Percentiles rank a stretch among this genome's conserved stretches.
Conservation (phyloP, 2,888 invertebrate species). For the Leptopterna dolabrata region DNA sequence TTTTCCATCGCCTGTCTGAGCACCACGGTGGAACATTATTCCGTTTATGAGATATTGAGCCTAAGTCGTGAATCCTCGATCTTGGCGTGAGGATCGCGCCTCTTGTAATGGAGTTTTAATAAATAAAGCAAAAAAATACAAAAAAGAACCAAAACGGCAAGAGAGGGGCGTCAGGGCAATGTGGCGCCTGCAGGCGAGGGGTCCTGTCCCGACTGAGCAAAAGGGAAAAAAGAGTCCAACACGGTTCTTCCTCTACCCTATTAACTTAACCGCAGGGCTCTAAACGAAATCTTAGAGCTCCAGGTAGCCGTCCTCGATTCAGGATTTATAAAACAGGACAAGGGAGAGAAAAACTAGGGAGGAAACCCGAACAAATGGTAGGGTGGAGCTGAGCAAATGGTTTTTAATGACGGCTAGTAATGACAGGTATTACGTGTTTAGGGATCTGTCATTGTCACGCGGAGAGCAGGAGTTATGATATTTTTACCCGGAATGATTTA, state of each 20-base stretch:
- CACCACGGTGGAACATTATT: neutral
- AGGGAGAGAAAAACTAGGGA: neutral
- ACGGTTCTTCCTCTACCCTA: conserved; percentile 31
- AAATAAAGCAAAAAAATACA: conserved; percentile 53
- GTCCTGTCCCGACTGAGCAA: conserved; percentile 17
- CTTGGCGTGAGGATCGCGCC: conserved; percentile 55
- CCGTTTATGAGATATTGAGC: conserved; percentile 43
- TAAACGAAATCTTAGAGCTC: conserved; percentile 42
- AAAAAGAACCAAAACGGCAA: neutral
- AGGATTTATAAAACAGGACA: neutral
- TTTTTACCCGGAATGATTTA: conserved; percentile 27
- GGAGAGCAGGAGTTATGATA: neutral
- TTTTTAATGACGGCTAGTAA: conserved; percentile 21
- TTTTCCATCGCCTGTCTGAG: neutral
- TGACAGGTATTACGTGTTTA: conserved; percentile 20
- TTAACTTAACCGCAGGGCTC: conserved; percentile 53
- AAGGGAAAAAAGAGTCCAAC: conserved; percentile 10
- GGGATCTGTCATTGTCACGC: conserved; percentile 22
- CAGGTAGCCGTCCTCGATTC: conserved; percentile 35
- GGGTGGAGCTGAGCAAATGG: conserved; percentile 17
- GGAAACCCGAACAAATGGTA: neutral
- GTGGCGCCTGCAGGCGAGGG: conserved; percentile 45
- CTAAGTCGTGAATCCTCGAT: conserved; percentile 41
- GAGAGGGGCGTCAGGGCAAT: conserved; percentile 46
- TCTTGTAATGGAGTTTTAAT: conserved; percentile 58